Evolutionary conservation across 92 coral and sea anemone genomes (phyloP).

Genomic region (Parazoanthus darwini): DNA sequence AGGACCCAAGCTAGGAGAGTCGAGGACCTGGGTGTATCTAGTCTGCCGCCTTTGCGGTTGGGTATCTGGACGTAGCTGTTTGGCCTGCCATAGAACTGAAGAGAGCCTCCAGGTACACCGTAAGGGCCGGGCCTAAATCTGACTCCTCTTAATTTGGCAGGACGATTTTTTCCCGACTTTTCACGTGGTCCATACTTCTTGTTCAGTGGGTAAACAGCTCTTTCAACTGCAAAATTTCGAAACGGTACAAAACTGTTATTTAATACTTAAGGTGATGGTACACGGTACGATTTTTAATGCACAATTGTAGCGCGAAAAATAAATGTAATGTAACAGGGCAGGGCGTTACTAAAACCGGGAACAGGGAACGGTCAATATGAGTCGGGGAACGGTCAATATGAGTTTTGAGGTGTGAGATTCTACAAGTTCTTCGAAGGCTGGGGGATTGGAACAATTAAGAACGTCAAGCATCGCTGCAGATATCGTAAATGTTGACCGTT

Average conservation of each 20-base stretch:
- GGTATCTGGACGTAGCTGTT: conserved; percentile 80
- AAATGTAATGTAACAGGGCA: too few species aligned
- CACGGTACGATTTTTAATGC: too few species aligned
- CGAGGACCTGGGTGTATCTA: conserved; percentile 69
- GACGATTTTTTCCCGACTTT: conserved; percentile 59
- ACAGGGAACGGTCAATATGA: too few species aligned
- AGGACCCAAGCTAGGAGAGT: conserved; percentile 73
- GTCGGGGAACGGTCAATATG: too few species aligned
- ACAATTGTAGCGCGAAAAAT: too few species aligned
- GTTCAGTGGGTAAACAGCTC: conserved; percentile 69
- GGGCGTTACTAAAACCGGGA: too few species aligned
- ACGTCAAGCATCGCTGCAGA: too few species aligned
- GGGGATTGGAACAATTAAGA: too few species aligned
- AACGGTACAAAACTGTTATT: background rate
- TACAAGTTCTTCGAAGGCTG: too few species aligned
- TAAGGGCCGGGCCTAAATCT: conserved; percentile 70
- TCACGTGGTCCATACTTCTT: conserved; percentile 61
- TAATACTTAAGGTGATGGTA: too few species aligned
- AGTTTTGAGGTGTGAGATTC: too few species aligned
- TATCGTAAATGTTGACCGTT: too few species aligned
- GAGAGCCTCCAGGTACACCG: conserved; percentile 72
- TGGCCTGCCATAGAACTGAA: conserved; percentile 63
- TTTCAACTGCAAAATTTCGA: background rate
- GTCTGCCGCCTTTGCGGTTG: conserved; percentile 56
- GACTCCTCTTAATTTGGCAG: conserved; percentile 63